These are phyloP conservation scores for Clepsis dumicolana DNA, from an alignment of 2,888 invertebrate species.

Conservation along the genomic window DNA sequence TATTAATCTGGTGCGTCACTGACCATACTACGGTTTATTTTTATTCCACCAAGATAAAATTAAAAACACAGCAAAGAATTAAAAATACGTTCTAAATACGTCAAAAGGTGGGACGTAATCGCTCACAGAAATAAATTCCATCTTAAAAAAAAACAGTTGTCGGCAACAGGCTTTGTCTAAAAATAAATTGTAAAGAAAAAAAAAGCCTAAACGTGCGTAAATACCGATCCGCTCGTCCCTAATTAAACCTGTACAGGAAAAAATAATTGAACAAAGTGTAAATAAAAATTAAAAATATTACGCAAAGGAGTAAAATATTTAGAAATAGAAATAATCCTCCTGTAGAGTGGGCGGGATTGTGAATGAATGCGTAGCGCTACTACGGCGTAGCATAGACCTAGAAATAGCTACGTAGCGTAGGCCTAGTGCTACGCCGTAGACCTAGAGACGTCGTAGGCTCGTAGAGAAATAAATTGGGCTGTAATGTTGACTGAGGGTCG, in stretches of 20 bases:
- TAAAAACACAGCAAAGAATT: no score
- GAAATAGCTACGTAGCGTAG: constrained; percentile 22
- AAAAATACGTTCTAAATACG: no score
- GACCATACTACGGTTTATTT: no score
- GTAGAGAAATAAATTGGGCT: neutral
- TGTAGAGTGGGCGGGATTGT: neutral
- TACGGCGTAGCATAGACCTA: constrained; percentile 32
- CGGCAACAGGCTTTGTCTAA: neutral
- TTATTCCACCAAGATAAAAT: no score
- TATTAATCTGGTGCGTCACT: no score
- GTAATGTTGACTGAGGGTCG: no score
- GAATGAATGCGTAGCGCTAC: constrained; percentile 8
- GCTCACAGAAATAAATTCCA: neutral
- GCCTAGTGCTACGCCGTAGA: constrained; percentile 26
- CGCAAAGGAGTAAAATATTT: neutral
- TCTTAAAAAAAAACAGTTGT: neutral
- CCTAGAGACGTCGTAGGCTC: neutral
- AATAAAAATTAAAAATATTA: neutral
- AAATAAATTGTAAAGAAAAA: neutral
- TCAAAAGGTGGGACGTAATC: neutral
- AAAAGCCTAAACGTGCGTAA: constrained; percentile 4
- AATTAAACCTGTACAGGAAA: constrained; percentile 1
- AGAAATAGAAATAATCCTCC: constrained; percentile 13
- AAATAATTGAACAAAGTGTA: constrained; percentile 2
- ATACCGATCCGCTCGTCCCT: neutral